These are phyloP conservation scores for Sycophila texana DNA, from an alignment of 2,888 invertebrate genomes.

Conservation along the genomic window DNA sequence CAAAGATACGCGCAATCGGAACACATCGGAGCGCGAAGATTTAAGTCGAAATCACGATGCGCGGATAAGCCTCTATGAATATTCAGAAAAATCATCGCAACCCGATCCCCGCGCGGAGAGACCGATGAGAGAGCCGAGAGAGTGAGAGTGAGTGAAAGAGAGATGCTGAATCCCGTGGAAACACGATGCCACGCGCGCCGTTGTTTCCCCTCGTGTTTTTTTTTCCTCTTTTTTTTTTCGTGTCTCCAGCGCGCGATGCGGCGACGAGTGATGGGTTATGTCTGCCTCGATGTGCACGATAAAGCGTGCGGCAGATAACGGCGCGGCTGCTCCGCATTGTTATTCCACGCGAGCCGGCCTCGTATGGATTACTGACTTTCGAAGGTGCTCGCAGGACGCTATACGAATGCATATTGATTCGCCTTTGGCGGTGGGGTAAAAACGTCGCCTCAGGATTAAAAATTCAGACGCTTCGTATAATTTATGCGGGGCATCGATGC, in stretches of 20 bases:
- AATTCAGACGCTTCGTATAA: too few species aligned
- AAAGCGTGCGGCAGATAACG: not conserved
- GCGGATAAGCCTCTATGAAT: too few species aligned
- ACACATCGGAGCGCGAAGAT: too few species aligned
- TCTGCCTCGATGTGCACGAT: slow-evolving; percentile 23
- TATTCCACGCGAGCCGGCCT: slow-evolving; percentile 23
- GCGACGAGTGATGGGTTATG: slow-evolving; percentile 16
- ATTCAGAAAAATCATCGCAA: too few species aligned
- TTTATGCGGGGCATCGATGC: too few species aligned
- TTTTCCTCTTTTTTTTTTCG: not conserved
- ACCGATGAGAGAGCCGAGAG: too few species aligned
- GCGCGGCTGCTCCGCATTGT: slow-evolving; percentile 18
- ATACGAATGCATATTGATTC: slow-evolving; percentile 15
- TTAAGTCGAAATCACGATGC: too few species aligned
- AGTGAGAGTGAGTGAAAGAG: too few species aligned
- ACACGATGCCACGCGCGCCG: not conserved
- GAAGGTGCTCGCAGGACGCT: not conserved
- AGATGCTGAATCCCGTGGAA: not conserved
- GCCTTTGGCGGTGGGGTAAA: too few species aligned
- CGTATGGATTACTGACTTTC: slow-evolving; percentile 13
- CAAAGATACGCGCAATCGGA: too few species aligned
- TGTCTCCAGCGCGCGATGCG: not conserved
- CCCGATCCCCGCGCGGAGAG: too few species aligned
- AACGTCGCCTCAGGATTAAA: too few species aligned
- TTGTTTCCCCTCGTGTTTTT: not conserved